These are phyloP conservation scores for Eulemur rubriventer DNA, from an alignment of 2,797 vertebrate genomes.

Conservation along the genomic window DNA sequence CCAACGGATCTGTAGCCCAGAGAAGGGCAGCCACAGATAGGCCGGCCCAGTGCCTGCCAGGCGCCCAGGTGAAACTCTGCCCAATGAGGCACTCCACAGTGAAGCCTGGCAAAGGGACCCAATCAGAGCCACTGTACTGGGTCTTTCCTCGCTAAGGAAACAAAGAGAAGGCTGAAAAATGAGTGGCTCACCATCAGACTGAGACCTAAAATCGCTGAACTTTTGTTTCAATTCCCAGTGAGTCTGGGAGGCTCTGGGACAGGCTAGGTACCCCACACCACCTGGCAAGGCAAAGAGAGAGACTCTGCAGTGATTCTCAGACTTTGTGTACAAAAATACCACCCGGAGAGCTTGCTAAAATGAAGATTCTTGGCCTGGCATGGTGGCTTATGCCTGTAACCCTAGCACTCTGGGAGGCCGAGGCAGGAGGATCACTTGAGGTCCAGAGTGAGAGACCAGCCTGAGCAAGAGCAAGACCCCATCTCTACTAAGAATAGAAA, in stretches of 20 bases:
- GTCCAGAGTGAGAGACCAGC: neutral
- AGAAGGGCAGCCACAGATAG: neutral
- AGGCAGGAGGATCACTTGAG: neutral
- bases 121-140: neutral
- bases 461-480: neutral
- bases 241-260: neutral
- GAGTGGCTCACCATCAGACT: neutral
- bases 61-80: neutral
- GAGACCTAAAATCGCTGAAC: neutral
- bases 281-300: neutral
- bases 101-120: neutral
- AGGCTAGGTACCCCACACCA: neutral
- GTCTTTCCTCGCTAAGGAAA: neutral
- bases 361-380: neutral
- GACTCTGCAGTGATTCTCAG: neutral
- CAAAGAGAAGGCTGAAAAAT: neutral
- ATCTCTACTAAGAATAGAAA: neutral
- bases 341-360: neutral
- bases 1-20: neutral
- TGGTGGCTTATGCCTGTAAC: neutral
- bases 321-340: neutral
- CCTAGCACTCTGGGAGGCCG: neutral
- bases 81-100: accelerated
- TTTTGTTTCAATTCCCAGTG: neutral
- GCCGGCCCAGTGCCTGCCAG: neutral